Evolutionary conservation across 1,140 invertebrate species (phyloP).

Genomic region (Luehdorfia chinensis): DNA sequence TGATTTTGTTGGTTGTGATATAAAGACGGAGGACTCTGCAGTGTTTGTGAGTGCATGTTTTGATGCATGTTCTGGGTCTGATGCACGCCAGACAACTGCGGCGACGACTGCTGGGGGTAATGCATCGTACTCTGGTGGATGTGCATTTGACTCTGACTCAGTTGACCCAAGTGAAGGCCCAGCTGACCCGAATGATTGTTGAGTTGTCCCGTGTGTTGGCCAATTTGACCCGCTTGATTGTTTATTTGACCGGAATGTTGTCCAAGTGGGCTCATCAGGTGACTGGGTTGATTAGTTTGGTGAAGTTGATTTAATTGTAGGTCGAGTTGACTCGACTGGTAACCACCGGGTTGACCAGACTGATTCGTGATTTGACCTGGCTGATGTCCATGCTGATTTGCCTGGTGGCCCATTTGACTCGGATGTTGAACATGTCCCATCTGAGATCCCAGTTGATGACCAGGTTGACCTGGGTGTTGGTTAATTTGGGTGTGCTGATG

Average conservation of each 20-base stretch:
- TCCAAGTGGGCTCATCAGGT: conserved; percentile 10
- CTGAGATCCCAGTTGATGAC: conserved; percentile 17
- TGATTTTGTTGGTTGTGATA: conserved; percentile 41
- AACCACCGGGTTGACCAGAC: not conserved
- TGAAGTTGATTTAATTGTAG: conserved; percentile 53
- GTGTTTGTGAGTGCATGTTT: conserved; percentile 25
- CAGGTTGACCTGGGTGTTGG: conserved; percentile 38
- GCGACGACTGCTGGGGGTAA: conserved; percentile 36
- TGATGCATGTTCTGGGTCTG: conserved; percentile 23
- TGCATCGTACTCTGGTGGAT: conserved; percentile 28
- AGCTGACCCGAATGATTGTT: conserved; percentile 29
- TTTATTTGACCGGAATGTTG: not conserved
- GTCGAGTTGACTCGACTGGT: conserved; percentile 24
- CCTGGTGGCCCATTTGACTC: conserved; percentile 14
- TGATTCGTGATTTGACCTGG: not conserved
- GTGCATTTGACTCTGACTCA: conserved; percentile 22
- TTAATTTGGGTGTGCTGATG: conserved; percentile 41
- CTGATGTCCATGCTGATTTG: not conserved
- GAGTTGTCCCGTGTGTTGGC: conserved; percentile 50
- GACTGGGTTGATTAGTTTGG: conserved; percentile 6
- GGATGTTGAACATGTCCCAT: not conserved
- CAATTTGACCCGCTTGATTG: conserved; percentile 21
- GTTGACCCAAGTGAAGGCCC: conserved; percentile 3
- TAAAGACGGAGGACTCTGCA: conserved; percentile 17
- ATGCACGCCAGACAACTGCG: conserved; percentile 16